Base-by-base conservation (phyloP, 2,797 vertebrate genomes). In the Scolopax bukidnonensis region DNA sequence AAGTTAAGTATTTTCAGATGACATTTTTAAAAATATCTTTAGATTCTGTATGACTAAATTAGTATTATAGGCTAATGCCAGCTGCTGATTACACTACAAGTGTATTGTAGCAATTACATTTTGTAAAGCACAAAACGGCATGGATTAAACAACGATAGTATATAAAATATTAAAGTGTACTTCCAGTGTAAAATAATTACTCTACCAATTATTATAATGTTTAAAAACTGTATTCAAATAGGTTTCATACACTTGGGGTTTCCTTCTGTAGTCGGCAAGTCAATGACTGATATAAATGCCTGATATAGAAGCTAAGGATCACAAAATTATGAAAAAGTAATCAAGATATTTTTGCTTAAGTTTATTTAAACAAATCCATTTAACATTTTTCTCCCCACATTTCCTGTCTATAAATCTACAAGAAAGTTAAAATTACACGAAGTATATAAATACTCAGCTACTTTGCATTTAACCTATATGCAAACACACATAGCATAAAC, bases 221-320 rank as follows among this genome's bases (percentile, higher is more conserved):
- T 96, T 91, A 41, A 76, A 96, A 95, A 88, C 30, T 70, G 41
- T 87, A 94, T 95, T 91, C 79, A 92, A 91, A 93, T 87, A 91
- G 40, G 41, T 68, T 95, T 82, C 38, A 80, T 36, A 13, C 80
- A 80, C 75, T 87, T 86, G 86, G 67, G 77, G 79, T 92, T 94
- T 95, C n/a, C 32, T 79, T 86, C 77, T 80, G 67, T 54, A 90
- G 38, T n/a, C 87, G 45, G 41, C 56, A 94, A 91, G 74, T 33
- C 77, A 82, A 64, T 51, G 70, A 88, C 80, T 74, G 59, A 84
- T 74, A 89, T 10, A 92, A 95, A 93, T 53, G 50, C 40, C 50
- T 85, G 28, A 36, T 36, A 36, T 36, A 36, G 36, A 36, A 33
- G 25, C 89, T 69, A 80, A 86, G 50, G 67, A 93, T 79, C 54